These are phyloP conservation scores for Morelia viridis DNA, from an alignment of 2,797 vertebrate genomes.

Conservation along the genomic window DNA sequence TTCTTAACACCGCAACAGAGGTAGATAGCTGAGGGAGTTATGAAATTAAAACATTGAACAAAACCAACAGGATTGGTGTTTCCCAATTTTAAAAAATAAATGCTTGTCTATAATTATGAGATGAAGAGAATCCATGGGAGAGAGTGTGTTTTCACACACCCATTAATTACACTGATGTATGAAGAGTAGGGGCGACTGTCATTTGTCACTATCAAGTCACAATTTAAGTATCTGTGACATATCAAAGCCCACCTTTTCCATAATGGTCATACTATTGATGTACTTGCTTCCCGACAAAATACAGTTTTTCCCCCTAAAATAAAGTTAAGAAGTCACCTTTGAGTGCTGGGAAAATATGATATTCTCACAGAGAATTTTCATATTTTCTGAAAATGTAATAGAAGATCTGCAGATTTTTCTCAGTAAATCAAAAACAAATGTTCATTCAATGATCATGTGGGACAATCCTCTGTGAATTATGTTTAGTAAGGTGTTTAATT, in stretches of 20 bases:
- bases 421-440: background rate
- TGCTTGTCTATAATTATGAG: no score
- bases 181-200: background rate
- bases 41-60: background rate
- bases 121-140: background rate
- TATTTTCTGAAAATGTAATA: background rate
- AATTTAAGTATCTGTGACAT: background rate
- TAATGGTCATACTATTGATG: background rate
- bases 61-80: background rate
- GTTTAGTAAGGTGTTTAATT: slow-evolving; percentile 12
- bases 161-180: background rate
- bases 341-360: background rate
- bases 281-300: background rate
- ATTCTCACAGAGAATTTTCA: background rate
- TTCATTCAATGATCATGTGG: background rate
- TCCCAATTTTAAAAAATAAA: background rate
- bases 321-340: background rate
- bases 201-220: background rate
- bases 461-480: background rate
- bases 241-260: background rate
- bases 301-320: background rate
- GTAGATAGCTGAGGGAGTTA: background rate
- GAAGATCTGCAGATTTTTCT: background rate
- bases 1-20: background rate
- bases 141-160: background rate